A percentile compares a stretch with the other conserved stretches of the same genome.
phyloP scores from a whole-genome alignment of 2,888 invertebrate species.

The Adelognathus sp. region DNA sequence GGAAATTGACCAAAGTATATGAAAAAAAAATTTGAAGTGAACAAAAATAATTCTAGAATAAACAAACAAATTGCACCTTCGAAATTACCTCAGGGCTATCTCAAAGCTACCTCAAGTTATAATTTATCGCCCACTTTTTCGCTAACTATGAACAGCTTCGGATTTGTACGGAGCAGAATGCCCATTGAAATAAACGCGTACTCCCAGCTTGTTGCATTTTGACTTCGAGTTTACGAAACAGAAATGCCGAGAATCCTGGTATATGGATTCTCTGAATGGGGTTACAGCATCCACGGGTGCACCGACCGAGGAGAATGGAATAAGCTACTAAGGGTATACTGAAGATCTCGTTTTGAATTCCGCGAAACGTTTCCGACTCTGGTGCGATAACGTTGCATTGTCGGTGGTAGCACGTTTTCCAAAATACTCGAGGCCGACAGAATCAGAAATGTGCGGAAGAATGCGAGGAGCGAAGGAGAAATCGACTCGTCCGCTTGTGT shows the following conservation, averaged over 20 bases:
- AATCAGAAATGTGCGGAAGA: neutral
- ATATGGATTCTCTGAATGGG: neutral
- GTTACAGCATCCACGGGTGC: neutral
- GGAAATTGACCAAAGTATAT: too few species aligned
- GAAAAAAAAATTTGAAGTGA: too few species aligned
- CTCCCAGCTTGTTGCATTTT: neutral
- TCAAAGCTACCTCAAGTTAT: too few species aligned
- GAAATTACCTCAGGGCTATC: too few species aligned
- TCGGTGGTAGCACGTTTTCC: slow-evolving; percentile 14
- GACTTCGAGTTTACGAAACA: neutral
- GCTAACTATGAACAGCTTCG: too few species aligned
- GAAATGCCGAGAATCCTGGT: neutral
- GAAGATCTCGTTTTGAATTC: slow-evolving; percentile 11
- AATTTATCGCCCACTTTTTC: too few species aligned
- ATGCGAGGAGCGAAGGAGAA: neutral
- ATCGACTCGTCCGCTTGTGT: neutral
- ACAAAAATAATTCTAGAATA: too few species aligned
- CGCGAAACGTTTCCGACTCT: slow-evolving; percentile 23
- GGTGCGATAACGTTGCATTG: slow-evolving; percentile 10
- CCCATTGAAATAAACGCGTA: neutral
- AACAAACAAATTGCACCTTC: too few species aligned
- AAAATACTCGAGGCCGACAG: slow-evolving; percentile 1
- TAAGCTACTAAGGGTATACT: neutral
- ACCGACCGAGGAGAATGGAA: neutral
- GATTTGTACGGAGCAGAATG: neutral